phyloP scores from a whole-genome alignment of 2,113 vertebrate genomes.

The Semnornis frantzii region DNA sequence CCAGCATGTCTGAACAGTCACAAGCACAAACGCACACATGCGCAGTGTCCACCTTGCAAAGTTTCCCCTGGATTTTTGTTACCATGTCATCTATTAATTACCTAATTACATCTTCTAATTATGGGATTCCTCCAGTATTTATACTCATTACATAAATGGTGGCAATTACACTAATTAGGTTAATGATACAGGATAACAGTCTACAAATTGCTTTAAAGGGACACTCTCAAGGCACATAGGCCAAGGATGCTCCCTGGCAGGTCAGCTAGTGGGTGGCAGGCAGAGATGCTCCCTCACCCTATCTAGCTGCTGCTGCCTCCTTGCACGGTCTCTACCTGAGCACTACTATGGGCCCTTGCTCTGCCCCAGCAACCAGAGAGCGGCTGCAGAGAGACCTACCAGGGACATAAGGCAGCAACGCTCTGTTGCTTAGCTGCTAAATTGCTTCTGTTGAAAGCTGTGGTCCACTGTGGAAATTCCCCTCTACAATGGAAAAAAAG shows the following conservation, averaged over 20 bases:
- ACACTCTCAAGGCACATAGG: slow-evolving; percentile 63
- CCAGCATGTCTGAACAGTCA: background rate
- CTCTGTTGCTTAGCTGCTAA: background rate
- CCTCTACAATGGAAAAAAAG: background rate
- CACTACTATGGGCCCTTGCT: rapidly evolving
- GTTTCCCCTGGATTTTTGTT: slow-evolving; percentile 76
- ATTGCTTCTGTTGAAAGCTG: background rate
- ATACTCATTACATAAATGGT: slow-evolving; percentile 80
- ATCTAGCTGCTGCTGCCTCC: background rate
- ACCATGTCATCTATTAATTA: slow-evolving; percentile 84
- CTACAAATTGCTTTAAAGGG: slow-evolving; percentile 81
- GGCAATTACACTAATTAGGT: slow-evolving; percentile 82
- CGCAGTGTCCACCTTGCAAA: slow-evolving; percentile 70
- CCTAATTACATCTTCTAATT: slow-evolving; percentile 81
- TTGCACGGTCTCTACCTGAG: background rate
- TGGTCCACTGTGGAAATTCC: background rate
- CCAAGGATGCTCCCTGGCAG: slow-evolving; percentile 56
- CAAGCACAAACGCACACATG: background rate
- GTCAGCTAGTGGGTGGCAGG: background rate
- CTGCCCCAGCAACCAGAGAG: background rate
- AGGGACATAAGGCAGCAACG: background rate
- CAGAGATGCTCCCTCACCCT: background rate
- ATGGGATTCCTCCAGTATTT: slow-evolving; percentile 81
- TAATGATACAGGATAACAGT: slow-evolving; percentile 80
- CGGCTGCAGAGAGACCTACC: background rate